These are phyloP conservation scores for Oscheius sp. DNA, from an alignment of 2,888 invertebrate genomes.

Conservation along the genomic window DNA sequence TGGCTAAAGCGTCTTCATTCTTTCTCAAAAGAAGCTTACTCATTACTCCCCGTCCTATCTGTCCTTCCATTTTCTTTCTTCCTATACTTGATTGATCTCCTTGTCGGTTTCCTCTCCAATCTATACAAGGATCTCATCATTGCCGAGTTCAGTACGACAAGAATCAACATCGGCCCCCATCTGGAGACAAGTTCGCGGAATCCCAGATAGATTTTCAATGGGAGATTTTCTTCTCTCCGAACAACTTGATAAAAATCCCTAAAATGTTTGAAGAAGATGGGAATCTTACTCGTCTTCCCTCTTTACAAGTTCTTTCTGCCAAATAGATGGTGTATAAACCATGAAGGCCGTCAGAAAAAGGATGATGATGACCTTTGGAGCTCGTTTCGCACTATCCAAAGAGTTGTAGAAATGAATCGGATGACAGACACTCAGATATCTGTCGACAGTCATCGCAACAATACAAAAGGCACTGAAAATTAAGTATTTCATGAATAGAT, in stretches of 20 bases:
- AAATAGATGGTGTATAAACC: conserved; percentile 72
- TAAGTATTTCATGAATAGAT: not conserved
- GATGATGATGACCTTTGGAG: conserved; percentile 70
- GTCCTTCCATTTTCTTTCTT: too few species aligned
- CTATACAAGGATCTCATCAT: conserved; percentile 58
- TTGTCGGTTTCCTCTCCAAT: conserved; percentile 38
- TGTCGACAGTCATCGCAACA: conserved; percentile 73
- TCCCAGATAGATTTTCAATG: conserved; percentile 71
- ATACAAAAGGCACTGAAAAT: conserved; percentile 72
- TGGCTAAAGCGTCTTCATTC: too few species aligned
- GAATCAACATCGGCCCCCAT: conserved; percentile 61
- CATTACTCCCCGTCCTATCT: too few species aligned
- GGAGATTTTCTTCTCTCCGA: not conserved
- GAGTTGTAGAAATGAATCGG: conserved; percentile 64
- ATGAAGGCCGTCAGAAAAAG: conserved; percentile 71
- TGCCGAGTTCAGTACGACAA: conserved; percentile 60
- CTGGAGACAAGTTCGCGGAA: conserved; percentile 69
- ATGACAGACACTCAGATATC: conserved; percentile 73
- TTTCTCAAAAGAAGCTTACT: too few species aligned
- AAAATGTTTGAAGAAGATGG: not conserved
- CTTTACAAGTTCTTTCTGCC: conserved; percentile 67
- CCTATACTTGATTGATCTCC: conserved; percentile 33
- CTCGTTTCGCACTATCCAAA: conserved; percentile 70
- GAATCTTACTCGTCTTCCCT: not conserved
- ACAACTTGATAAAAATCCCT: conserved; percentile 5